phyloP scores from a whole-genome alignment of 2,113 vertebrate species.

The Procapra przewalskii region DNA sequence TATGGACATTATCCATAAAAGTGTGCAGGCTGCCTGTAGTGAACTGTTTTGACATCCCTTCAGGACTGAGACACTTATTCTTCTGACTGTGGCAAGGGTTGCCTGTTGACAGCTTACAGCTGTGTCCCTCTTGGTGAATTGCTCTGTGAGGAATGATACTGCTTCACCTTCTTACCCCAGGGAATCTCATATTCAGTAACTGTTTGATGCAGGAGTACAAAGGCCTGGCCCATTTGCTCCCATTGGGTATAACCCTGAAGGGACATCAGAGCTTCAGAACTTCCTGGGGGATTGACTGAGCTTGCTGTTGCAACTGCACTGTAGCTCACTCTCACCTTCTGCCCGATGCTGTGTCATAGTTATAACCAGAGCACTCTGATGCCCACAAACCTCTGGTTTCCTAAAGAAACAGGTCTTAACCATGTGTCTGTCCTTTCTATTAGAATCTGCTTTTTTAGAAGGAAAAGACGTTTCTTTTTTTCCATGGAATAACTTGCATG shows the following conservation, averaged over 20 bases:
- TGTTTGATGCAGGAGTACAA: conserved; percentile 31
- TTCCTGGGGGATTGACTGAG: not conserved
- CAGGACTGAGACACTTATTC: not conserved
- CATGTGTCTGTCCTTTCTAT: not conserved
- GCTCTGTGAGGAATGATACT: conserved; percentile 3
- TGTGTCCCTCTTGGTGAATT: not conserved
- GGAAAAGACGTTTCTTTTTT: not conserved
- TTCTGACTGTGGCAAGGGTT: not conserved
- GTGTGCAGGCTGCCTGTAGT: not conserved
- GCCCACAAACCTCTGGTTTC: not conserved
- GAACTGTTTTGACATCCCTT: not conserved
- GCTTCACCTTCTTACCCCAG: not conserved
- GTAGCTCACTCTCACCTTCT: not conserved
- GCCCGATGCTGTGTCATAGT: not conserved
- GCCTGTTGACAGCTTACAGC: not conserved
- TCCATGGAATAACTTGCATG: not conserved
- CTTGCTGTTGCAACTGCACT: not conserved
- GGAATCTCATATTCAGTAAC: conserved; percentile 11
- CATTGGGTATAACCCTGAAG: not conserved
- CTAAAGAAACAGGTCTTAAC: not conserved
- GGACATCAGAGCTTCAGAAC: not conserved
- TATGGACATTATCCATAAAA: not conserved
- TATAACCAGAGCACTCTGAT: not conserved
- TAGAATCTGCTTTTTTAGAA: not conserved
- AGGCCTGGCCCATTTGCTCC: not conserved